Conservation (phyloP, 1,140 invertebrate species). For the Leptonema lineaticorne region DNA sequence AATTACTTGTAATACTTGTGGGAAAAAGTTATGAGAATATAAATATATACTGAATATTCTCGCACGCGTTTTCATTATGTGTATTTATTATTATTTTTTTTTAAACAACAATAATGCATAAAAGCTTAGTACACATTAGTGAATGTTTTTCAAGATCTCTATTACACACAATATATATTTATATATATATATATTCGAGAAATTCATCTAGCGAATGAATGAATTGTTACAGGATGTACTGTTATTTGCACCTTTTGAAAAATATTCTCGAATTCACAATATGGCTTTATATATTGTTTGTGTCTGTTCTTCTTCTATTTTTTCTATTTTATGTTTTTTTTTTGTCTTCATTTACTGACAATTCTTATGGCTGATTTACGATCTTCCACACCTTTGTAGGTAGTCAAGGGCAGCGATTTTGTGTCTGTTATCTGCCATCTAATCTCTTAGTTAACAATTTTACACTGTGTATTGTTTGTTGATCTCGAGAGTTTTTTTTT, state of each 20-base stretch:
- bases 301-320: no score
- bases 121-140: no score
- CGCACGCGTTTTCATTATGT: no score
- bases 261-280: no score
- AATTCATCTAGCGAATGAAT: neutral
- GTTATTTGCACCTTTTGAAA: conserved; percentile 14
- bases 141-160: neutral
- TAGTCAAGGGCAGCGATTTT: conserved; percentile 5
- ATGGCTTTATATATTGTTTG: no score
- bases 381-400: neutral
- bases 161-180: neutral
- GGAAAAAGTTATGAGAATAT: no score
- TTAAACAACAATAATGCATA: no score
- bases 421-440: conserved; percentile 9
- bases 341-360: neutral
- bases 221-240: conserved; percentile 11
- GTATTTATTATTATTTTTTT: no score
- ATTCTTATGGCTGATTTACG: conserved; percentile 1
- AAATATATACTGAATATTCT: no score
- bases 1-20: no score
- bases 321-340: neutral
- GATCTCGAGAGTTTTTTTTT: neutral
- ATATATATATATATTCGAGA: neutral
- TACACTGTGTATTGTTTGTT: conserved; percentile 17
- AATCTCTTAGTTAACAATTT: conserved; percentile 15